Conservation (phyloP, 2,888 invertebrate genomes). For the Shargacucullia verbasci region DNA sequence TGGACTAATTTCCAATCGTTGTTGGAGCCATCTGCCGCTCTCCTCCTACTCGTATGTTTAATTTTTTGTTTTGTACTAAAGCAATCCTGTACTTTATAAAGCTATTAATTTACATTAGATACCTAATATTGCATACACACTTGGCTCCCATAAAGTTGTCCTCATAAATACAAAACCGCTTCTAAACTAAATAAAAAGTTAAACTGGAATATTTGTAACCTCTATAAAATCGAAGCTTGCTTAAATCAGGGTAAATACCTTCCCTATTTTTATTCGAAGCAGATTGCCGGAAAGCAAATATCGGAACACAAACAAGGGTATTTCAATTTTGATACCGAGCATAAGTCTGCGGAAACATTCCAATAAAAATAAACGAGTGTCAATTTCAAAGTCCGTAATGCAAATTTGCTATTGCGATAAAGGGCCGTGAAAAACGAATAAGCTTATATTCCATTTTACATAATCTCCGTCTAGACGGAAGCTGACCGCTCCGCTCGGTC, state of each 20-base stretch:
- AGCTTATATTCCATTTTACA: slow-evolving; percentile 81
- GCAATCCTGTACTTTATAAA: slow-evolving; percentile 2
- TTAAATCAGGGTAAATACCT: slow-evolving; percentile 27
- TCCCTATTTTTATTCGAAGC: slow-evolving; percentile 60
- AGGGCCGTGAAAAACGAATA: slow-evolving; percentile 76
- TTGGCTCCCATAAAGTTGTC: too few relatives aligned
- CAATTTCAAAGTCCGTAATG: slow-evolving; percentile 73
- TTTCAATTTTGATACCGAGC: slow-evolving; percentile 65
- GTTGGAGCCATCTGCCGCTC: slow-evolving; percentile 78
- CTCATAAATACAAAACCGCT: too few relatives aligned
- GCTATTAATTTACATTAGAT: not conserved
- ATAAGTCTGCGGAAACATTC: slow-evolving; percentile 69
- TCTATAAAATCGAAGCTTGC: slow-evolving; percentile 11
- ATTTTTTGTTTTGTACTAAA: slow-evolving; percentile 40
- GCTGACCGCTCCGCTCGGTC: slow-evolving; percentile 65
- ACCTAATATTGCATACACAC: not conserved
- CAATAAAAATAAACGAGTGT: slow-evolving; percentile 76
- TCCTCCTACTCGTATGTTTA: slow-evolving; percentile 20
- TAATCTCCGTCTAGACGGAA: slow-evolving; percentile 88
- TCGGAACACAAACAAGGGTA: slow-evolving; percentile 64
- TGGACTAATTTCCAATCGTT: slow-evolving; percentile 70
- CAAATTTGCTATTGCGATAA: slow-evolving; percentile 77
- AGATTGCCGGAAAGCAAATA: slow-evolving; percentile 56
- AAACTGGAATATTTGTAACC: not conserved
- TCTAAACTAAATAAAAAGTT: too few relatives aligned